Base-by-base conservation (phyloP, 1,140 invertebrate genomes). In the Oscheius sp. region DNA sequence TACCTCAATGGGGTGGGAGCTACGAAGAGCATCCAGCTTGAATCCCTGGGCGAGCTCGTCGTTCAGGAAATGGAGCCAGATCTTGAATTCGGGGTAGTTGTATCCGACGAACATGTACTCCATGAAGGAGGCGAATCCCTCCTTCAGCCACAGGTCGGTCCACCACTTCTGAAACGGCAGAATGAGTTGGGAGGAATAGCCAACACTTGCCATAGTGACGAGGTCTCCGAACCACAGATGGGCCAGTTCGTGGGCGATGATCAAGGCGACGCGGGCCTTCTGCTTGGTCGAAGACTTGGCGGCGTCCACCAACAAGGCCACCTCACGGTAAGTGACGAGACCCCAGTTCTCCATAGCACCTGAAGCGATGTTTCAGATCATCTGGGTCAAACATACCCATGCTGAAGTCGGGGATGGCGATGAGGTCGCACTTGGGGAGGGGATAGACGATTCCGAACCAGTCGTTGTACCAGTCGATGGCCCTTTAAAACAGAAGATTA, bases 171-270 rank as follows among this genome's bases (percentile, higher is more conserved):
- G 63, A 36, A 84, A 79, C n/a, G n/a, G n/a, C 55, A 4, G n/a
- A 46, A 63, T 0, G 7, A 7, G 7, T 32, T 7, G 10, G 61
- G 18, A 63, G 35, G 18, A 32, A 36, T 13, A 10, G 35, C 26
- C 32, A 10, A n/a, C 7, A 62, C 36, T 55, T 31, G 82, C 82
- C 82, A 83, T 83, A 29, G 82, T 84, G 13, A 80, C 75, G 23
- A 85, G 69, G 65, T 85, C 73, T 34, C 83, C 83, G 55, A 85
- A 83, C 82, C 82, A 84, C 34, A 82, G 71, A 72, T 97, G 94
- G 18, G 93, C 93, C 63, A 95, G 86, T 86, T 97, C 94, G 85
- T 97, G 94, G 1, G 91, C 89, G 31, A 95, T 89, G 0, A 93
- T 90, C 0, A 89, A 88, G 0, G 91, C 91, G 0, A 93, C 89